Conservation (phyloP, 2,113 vertebrate genomes). For the Chascanopsetta lugubris region DNA sequence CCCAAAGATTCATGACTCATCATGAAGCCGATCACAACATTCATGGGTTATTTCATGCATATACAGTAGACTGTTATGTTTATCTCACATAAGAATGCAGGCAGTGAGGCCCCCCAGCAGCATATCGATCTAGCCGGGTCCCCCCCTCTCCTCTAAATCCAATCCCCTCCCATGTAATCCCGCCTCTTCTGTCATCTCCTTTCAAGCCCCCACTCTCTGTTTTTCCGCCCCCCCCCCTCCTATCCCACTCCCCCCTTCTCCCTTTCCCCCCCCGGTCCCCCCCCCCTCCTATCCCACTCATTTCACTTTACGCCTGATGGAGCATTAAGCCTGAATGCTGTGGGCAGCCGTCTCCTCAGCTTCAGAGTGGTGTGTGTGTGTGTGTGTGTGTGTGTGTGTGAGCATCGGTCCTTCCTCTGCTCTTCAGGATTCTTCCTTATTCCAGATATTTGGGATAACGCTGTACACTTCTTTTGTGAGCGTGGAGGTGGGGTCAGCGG, state of each 20-base stretch:
- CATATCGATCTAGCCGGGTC: not conserved
- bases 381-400: constrained; percentile 32
- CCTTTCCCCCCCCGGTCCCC: constrained; percentile 30
- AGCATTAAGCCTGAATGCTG: constrained; percentile 63
- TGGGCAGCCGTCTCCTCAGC: constrained; percentile 57
- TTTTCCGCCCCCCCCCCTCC: constrained; percentile 42
- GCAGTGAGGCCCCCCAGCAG: not conserved
- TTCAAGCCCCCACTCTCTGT: constrained; percentile 55
- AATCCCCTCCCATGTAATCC: constrained; percentile 68
- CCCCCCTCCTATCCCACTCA: constrained; percentile 68
- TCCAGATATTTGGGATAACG: constrained; percentile 35
- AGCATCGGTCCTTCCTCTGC: constrained; percentile 22
- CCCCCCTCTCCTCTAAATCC: constrained; percentile 12
- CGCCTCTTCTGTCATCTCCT: constrained; percentile 60
- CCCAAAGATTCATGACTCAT: constrained; percentile 36
- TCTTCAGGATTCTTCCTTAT: constrained; percentile 34
- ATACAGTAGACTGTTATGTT: not conserved
- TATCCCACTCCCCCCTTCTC: constrained; percentile 32
- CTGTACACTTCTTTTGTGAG: constrained; percentile 29
- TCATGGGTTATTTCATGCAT: not conserved
- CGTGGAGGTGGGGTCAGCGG: constrained; percentile 35
- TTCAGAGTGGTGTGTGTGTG: constrained; percentile 30
- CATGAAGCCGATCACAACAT: not conserved
- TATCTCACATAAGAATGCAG: not conserved
- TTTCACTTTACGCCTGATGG: constrained; percentile 76